A percentile compares a stretch with the other conserved stretches of the same genome.
phyloP scores from a whole-genome alignment of 2,888 invertebrate species.

The Cheilosia soror region DNA sequence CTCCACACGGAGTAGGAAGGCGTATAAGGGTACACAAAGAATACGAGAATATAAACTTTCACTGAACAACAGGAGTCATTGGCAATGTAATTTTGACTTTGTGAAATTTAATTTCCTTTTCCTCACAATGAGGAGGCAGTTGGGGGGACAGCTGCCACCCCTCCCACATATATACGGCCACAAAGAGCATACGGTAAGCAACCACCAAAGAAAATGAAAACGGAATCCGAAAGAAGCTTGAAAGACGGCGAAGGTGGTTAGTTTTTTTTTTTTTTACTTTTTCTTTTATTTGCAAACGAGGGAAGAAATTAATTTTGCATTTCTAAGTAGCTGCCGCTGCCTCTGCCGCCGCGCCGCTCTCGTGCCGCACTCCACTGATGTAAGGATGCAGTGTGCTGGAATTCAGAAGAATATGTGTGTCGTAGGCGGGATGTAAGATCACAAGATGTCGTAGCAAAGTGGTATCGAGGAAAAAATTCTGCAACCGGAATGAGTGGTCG shows the following conservation, averaged over 20 bases:
- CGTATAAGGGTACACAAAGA: background rate
- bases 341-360: background rate
- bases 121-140: constrained; percentile 13
- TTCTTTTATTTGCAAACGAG: constrained; percentile 68
- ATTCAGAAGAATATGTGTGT: constrained; percentile 27
- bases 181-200: constrained; percentile 70
- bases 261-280: constrained; percentile 11
- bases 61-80: constrained; percentile 74
- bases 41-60: constrained; percentile 70
- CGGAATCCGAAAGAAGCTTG: constrained; percentile 40
- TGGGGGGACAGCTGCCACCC: background rate
- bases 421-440: constrained; percentile 5
- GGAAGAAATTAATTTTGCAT: constrained; percentile 75
- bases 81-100: constrained; percentile 79
- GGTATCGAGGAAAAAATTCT: constrained; percentile 37
- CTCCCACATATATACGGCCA: constrained; percentile 45
- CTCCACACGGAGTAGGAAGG: constrained; percentile 27
- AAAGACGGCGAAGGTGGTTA: constrained; percentile 29
- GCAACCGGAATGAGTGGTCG: constrained; percentile 44
- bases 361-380: background rate
- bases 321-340: constrained; percentile 66
- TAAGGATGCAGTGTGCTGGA: constrained; percentile 23
- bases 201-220: constrained; percentile 62
- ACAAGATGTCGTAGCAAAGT: constrained; percentile 41
- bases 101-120: constrained; percentile 82